Percentiles rank a stretch among this genome's conserved stretches.
Conservation (phyloP, 2,797 vertebrate genomes). For the Tauraco hartlaubi region DNA sequence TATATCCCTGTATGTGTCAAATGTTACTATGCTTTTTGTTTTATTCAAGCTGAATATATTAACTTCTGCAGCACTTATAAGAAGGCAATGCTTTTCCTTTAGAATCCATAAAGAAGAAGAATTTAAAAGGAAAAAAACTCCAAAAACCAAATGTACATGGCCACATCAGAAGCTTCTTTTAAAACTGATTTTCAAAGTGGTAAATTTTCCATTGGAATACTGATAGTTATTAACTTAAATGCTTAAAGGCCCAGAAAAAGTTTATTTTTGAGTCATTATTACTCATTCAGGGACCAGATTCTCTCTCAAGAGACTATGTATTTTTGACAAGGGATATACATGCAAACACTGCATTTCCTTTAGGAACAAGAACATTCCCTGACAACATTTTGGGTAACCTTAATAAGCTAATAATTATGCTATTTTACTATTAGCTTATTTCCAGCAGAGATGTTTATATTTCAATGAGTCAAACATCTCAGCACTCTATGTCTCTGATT, state of each 20-base stretch:
- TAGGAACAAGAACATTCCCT: not conserved
- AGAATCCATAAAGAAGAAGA: not conserved
- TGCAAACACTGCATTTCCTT: constrained; percentile 19
- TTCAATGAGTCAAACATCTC: not conserved
- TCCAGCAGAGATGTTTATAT: not conserved
- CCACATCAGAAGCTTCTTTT: not conserved
- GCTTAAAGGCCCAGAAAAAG: not conserved
- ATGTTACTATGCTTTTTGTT: constrained; percentile 28
- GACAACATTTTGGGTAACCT: not conserved
- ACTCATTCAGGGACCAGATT: not conserved
- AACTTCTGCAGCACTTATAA: constrained; percentile 28
- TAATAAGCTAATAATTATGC: not conserved
- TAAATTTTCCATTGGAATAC: not conserved
- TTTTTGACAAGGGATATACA: constrained; percentile 16
- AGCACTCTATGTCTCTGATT: not conserved
- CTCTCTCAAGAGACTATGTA: not conserved
- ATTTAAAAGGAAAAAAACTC: not conserved
- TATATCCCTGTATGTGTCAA: not conserved
- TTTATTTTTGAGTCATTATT: constrained; percentile 13
- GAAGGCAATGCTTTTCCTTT: not conserved
- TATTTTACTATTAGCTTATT: not conserved
- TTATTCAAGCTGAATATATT: constrained; percentile 56
- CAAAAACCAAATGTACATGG: fast-evolving
- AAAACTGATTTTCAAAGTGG: constrained; percentile 12
- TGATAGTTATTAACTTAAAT: constrained; percentile 14